A percentile compares a stretch with the other conserved stretches of the same genome.
Conservation (phyloP, 2,888 invertebrate species). For the Drosophila ochracea region DNA sequence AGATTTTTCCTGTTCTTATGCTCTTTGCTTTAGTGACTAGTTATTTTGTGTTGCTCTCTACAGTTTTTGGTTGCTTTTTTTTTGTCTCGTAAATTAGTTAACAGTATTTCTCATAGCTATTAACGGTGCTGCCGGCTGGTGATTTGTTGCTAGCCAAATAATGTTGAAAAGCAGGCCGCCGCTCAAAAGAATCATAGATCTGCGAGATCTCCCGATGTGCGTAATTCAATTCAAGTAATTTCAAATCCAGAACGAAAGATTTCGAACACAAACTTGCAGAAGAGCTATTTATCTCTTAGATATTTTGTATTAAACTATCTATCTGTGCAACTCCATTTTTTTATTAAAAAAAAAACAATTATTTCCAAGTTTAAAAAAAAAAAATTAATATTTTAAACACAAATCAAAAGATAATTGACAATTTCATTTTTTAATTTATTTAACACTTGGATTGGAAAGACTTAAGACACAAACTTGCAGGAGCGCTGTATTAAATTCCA, state of each 20-base stretch:
- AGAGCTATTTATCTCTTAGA: not conserved
- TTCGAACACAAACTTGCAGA: conserved; percentile 50
- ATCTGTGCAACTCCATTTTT: not conserved
- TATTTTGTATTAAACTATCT: not conserved
- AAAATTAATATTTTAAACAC: not conserved
- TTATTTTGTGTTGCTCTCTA: conserved; percentile 52
- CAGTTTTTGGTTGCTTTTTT: conserved; percentile 5
- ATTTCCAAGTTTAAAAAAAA: not conserved
- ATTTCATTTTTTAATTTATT: not conserved
- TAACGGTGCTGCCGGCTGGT: conserved; percentile 64
- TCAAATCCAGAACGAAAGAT: conserved; percentile 55
- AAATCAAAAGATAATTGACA: not conserved
- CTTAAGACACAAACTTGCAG: conserved; percentile 64
- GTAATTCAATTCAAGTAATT: conserved; percentile 55
- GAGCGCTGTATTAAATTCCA: conserved; percentile 34
- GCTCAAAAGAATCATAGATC: conserved; percentile 13
- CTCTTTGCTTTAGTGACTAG: conserved; percentile 61
- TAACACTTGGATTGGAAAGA: conserved; percentile 41
- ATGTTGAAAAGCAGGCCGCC: conserved; percentile 50
- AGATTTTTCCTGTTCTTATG: conserved; percentile 44
- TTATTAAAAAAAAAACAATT: not conserved
- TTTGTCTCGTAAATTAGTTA: conserved; percentile 73
- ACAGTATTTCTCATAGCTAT: conserved; percentile 72
- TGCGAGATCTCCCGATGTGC: conserved; percentile 32
- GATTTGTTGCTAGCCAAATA: conserved; percentile 63